A percentile compares a stretch with the other conserved stretches of the same genome.
Evolutionary conservation across 2,888 invertebrate genomes (phyloP).

Genomic region (Belgica antarctica): DNA sequence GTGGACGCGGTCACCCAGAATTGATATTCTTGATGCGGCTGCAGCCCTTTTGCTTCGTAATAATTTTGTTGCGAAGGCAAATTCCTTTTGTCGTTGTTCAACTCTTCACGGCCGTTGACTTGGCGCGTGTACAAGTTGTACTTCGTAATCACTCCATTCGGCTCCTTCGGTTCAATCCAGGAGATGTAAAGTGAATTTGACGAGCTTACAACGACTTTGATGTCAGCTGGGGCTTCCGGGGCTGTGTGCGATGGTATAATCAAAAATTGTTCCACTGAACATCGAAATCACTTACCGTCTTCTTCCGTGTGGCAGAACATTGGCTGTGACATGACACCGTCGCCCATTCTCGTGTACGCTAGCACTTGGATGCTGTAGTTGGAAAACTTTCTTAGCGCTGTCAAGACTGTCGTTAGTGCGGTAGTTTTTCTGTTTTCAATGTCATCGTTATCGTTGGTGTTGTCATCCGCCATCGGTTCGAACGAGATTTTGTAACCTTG

Average conservation of each 20-base stretch:
- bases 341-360: conserved; percentile 75
- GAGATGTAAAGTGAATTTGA: conserved; percentile 72
- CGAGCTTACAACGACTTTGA: conserved; percentile 75
- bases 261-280: not conserved
- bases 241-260: conserved; percentile 56
- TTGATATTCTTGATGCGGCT: conserved; percentile 70
- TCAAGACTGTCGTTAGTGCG: conserved; percentile 67
- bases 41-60: conserved; percentile 67
- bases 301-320: conserved; percentile 74
- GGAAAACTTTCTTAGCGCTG: conserved; percentile 70
- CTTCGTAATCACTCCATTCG: conserved; percentile 74
- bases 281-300: conserved; percentile 61
- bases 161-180: conserved; percentile 72
- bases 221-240: conserved; percentile 74
- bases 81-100: conserved; percentile 67
- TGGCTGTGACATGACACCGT: conserved; percentile 67
- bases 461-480: conserved; percentile 64
- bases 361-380: conserved; percentile 79
- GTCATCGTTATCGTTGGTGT: conserved; percentile 58
- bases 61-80: conserved; percentile 64
- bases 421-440: conserved; percentile 66
- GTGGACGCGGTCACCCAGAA: conserved; percentile 79
- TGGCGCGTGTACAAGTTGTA: conserved; percentile 70
- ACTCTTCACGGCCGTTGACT: conserved; percentile 66
- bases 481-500: conserved; percentile 73